These are phyloP conservation scores for Macrostomum lignano DNA, from an alignment of 1,140 invertebrate species.

Conservation along the genomic window DNA sequence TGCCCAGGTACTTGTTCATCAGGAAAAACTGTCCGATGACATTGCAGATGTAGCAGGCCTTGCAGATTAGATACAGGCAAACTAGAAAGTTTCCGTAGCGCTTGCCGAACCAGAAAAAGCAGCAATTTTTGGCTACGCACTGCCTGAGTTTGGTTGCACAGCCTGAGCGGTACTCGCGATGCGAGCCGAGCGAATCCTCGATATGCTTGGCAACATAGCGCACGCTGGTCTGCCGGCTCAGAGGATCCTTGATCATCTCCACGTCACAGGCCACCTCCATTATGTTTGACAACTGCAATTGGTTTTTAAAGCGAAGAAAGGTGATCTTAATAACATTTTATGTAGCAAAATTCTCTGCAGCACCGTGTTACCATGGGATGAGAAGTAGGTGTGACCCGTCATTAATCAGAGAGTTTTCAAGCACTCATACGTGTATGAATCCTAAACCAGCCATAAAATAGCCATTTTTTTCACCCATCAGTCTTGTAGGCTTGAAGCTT, in stretches of 20 bases:
- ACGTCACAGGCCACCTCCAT: slow-evolving; percentile 3
- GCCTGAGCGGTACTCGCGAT: neutral
- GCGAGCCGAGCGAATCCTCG: neutral
- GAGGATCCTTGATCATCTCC: slow-evolving; percentile 3
- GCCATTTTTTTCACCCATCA: too few relatives aligned
- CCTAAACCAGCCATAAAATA: too few relatives aligned
- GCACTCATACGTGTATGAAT: too few relatives aligned
- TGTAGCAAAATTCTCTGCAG: too few relatives aligned
- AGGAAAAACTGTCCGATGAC: slow-evolving; percentile 31
- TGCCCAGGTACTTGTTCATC: slow-evolving; percentile 30
- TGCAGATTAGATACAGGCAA: slow-evolving; percentile 21
- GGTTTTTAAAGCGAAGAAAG: too few relatives aligned
- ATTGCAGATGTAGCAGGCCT: slow-evolving; percentile 30
- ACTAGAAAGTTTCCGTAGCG: slow-evolving; percentile 13
- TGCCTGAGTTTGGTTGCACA: neutral
- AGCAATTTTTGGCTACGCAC: slow-evolving; percentile 1
- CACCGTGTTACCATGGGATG: too few relatives aligned
- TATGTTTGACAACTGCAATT: slow-evolving; percentile 5
- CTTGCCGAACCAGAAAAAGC: slow-evolving; percentile 7
- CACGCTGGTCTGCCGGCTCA: neutral
- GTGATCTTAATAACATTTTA: too few relatives aligned
- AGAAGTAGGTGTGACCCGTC: too few relatives aligned
- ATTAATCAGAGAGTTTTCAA: too few relatives aligned
- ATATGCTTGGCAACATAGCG: slow-evolving; percentile 3
- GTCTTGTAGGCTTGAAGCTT: too few relatives aligned